phyloP scores from a whole-genome alignment of 2,888 invertebrate species.

The Psylliodes chrysocephalus region DNA sequence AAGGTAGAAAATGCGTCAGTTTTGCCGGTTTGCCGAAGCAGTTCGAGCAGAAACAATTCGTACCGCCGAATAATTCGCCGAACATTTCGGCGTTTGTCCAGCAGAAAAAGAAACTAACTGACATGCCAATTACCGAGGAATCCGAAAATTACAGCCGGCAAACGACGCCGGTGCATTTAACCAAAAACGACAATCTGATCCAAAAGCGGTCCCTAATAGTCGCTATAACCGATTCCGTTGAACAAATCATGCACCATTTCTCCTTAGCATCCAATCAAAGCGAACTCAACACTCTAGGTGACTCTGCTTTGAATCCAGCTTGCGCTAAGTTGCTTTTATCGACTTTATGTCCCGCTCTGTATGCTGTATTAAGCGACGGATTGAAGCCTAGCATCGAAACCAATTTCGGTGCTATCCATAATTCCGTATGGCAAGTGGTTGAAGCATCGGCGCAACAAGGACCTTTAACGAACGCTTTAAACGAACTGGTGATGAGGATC shows the following conservation, averaged over 20 bases:
- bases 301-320: constrained; percentile 71
- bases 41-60: constrained; percentile 61
- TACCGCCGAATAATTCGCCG: constrained; percentile 80
- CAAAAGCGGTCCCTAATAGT: constrained; percentile 77
- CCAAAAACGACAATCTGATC: constrained; percentile 64
- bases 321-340: constrained; percentile 80
- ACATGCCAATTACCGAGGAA: constrained; percentile 75
- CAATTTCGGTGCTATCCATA: constrained; percentile 85
- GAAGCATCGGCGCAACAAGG: constrained; percentile 90
- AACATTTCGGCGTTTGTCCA: constrained; percentile 73
- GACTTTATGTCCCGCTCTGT: constrained; percentile 84
- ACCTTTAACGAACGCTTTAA: constrained; percentile 83
- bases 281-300: constrained; percentile 70
- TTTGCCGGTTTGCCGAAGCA: constrained; percentile 74
- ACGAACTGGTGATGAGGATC: constrained; percentile 84
- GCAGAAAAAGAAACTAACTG: constrained; percentile 70
- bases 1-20: constrained; percentile 79
- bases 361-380: constrained; percentile 86
- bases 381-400: constrained; percentile 83
- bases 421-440: constrained; percentile 90
- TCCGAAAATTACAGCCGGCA: constrained; percentile 70
- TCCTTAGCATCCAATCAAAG: constrained; percentile 73
- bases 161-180: constrained; percentile 54
- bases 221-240: constrained; percentile 79
- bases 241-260: constrained; percentile 78